Evolutionary conservation across 2,888 invertebrate species (phyloP), one percentile per base, ranked within the genome.

Genomic region (Glaucopsyche alexis): DNA sequence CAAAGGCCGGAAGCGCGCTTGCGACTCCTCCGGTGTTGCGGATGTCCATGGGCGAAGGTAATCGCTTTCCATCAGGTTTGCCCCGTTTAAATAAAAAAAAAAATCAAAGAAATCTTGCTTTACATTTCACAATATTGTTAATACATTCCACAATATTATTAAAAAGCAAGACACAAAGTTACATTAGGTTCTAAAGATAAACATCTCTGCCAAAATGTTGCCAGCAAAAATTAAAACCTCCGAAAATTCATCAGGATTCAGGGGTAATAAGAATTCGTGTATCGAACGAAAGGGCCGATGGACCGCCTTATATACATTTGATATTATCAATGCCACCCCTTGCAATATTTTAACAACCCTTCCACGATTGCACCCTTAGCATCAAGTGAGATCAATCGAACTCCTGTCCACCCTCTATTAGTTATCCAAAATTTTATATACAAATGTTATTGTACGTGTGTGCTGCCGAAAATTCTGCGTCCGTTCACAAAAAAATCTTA

Each of bases 281-380:
- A 47, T 49, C 75, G 77, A 78, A 78, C 75, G 60, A 77, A 77
- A 77, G 74, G 74, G 75, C 76, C 75, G 76, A 76, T 77, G 76
- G 75, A 78, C 78, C 77, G 75, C 74, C 77, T 78, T 78, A 78
- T 78, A 74, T 79, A 79, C 79, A 77, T 77, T 76, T 77, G 79
- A 81, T 83, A 80, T 77, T 81, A 83, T 83, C 81, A 77, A 76
- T 79, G 76, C 79, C 77, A 85, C 89, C 89, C 86, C 85, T 83
- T 83, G 90, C 87, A 86, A 90, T 90, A 90, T 90, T 90, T 91
- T 88, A 89, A 86, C 79, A 77, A 77, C 78, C 78, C 78, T 78
- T 78, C 75, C 75, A 72, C 75, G 76, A 74, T 80, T 80, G 80
- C 83, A 81, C 88, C 89, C 85, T 85, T 85, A 81, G 83, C 82